Percentiles rank a stretch among this genome's conserved stretches.
phyloP scores from a whole-genome alignment of 2,797 vertebrate genomes.

The Sebastes itinus region DNA sequence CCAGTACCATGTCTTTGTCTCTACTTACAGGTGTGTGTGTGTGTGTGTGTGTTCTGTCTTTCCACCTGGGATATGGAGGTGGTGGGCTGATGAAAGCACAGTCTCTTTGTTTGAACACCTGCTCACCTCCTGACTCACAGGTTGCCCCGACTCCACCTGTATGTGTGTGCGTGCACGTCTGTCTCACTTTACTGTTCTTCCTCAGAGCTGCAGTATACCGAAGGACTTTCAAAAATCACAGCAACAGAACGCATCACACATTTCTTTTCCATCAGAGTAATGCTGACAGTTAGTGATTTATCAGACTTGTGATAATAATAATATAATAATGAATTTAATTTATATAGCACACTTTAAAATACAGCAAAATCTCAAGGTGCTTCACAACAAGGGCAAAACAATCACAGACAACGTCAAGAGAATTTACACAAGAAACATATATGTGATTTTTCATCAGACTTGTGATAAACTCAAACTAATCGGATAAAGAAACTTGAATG shows the following conservation, averaged over 20 bases:
- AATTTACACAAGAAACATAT: neutral
- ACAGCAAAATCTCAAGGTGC: too few species aligned
- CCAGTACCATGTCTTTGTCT: conserved; percentile 22
- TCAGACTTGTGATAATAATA: neutral
- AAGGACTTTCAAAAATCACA: conserved; percentile 15
- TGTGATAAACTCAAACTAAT: neutral
- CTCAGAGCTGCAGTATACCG: neutral
- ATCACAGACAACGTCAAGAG: too few species aligned
- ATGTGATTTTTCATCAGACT: neutral
- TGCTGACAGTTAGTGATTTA: neutral
- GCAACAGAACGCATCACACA: neutral
- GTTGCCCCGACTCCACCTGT: conserved; percentile 40
- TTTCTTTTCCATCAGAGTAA: neutral
- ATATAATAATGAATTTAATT: too few species aligned
- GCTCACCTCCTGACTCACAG: conserved; percentile 69
- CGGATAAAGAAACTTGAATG: too few species aligned
- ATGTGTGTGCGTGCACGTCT: neutral
- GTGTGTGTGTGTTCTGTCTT: conserved; percentile 15
- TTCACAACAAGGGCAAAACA: too few species aligned
- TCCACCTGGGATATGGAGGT: conserved; percentile 70
- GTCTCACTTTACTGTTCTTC: neutral
- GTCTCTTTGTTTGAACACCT: conserved; percentile 85
- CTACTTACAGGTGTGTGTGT: conserved; percentile 2
- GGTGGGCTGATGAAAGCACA: conserved; percentile 70
- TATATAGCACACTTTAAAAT: too few species aligned